Base-by-base conservation (phyloP, 1,140 invertebrate genomes). In the Antheraea mylitta region DNA sequence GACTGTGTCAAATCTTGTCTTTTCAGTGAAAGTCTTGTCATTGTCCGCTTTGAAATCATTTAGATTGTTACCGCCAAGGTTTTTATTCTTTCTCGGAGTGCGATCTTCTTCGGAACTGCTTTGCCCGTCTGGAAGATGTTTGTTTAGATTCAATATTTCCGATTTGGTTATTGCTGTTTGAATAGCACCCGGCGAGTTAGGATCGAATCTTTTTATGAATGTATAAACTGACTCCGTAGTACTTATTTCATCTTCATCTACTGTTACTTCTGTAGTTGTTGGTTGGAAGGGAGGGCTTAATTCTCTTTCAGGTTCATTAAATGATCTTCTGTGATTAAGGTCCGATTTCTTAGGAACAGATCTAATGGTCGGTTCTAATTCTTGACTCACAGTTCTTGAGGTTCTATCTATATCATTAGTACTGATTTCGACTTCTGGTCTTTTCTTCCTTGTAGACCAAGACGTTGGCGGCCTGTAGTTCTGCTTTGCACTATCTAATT, bases 131-230 rank as follows among this genome's bases (percentile, higher is more conserved):
- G 90, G 90, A 13, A 92, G 69, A 53, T 92, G 84, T 66, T 83
- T 70, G 64, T 92, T 92, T 0, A 92, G 64, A 37, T 86, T 74
- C 13, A 91, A 71, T 8, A 92, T 92, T 75, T 91, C 86, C 0
- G 81, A 78, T 78, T 81, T 83, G 0, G 89, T 83, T 82, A 90
- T 91, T 0, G 87, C 80, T 9, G 90, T 90, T 72, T 85, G 83
- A 18, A 81, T 71, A 6, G 82, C 81, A 66, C 89, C 83, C 3
- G 86, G 82, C 2, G 86, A 84, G 36, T 87, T 90, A 0, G 92
- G 89, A 58, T 92, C 88, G 66, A 93, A 93, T 3, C 90, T 83
- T 69, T 92, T 92, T 45, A 93, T 92, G 72, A 93, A 92, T 18
- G 87, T 85, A 18, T 82, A 80, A 0, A 92, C 84, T 3, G 87